Percentiles rank a stretch among this genome's conserved stretches.
phyloP scores from a whole-genome alignment of 1,140 invertebrate species.

The Augochlora pura region DNA sequence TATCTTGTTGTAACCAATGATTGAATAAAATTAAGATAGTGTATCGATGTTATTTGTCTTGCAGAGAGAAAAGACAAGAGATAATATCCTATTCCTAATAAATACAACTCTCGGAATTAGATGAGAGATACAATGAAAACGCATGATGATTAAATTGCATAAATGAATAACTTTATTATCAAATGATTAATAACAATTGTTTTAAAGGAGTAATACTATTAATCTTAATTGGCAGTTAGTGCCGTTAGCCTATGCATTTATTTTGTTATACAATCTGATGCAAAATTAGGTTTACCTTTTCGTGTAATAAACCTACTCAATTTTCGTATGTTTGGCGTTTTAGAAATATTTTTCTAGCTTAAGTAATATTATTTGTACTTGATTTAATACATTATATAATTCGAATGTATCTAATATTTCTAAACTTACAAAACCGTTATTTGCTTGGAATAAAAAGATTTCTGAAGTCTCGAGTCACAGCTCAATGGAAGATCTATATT shows the following conservation, averaged over 20 bases:
- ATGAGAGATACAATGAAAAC: constrained; percentile 22
- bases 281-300: constrained; percentile 38
- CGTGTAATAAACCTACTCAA: constrained; percentile 42
- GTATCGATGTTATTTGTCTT: constrained; percentile 48
- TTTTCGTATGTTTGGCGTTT: constrained; percentile 42
- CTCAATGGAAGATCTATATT: constrained; percentile 49
- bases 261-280: constrained; percentile 41
- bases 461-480: constrained; percentile 44
- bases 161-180: constrained; percentile 66
- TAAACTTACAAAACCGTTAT: constrained; percentile 39
- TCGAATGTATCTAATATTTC: constrained; percentile 42
- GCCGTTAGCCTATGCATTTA: constrained; percentile 26
- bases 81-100: neutral
- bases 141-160: constrained; percentile 37
- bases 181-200: constrained; percentile 59
- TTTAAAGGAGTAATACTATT: constrained; percentile 49
- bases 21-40: constrained; percentile 78
- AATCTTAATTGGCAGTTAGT: constrained; percentile 40
- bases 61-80: neutral
- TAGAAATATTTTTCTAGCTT: constrained; percentile 49
- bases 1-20: constrained; percentile 77
- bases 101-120: neutral
- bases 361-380: constrained; percentile 69
- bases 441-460: constrained; percentile 60
- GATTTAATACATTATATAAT: constrained; percentile 56